A percentile compares a stretch with the other conserved stretches of the same genome.
Evolutionary conservation across 2,888 invertebrate genomes (phyloP).

Genomic region (Pimpla rufipes): DNA sequence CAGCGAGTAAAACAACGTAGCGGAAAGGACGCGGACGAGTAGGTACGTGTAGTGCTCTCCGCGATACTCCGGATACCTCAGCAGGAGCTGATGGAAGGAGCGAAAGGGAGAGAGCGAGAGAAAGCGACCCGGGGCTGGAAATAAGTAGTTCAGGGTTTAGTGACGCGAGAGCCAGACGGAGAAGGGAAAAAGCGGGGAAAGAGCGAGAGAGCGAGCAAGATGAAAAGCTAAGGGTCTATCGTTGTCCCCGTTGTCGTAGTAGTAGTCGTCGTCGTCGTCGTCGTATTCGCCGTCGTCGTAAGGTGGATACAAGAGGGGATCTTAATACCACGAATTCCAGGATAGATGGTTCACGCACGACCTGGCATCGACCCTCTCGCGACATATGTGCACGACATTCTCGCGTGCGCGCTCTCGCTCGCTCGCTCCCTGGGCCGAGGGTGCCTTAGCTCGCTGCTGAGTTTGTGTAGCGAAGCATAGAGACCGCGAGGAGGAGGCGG

Average conservation of each 20-base stretch:
- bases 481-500: slow-evolving; percentile 12
- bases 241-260: slow-evolving; percentile 1
- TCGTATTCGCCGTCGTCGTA: background rate
- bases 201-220: slow-evolving; percentile 18
- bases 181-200: background rate
- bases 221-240: slow-evolving; percentile 48
- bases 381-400: slow-evolving; percentile 72
- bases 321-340: slow-evolving; percentile 74
- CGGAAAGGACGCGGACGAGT: slow-evolving; percentile 49
- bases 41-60: slow-evolving; percentile 20
- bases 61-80: slow-evolving; percentile 1
- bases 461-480: slow-evolving; percentile 50
- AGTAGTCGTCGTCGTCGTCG: slow-evolving; percentile 9
- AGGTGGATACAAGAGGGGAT: slow-evolving; percentile 65
- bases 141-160: slow-evolving; percentile 33
- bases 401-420: slow-evolving; percentile 14
- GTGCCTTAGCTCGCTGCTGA: background rate
- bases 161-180: slow-evolving; percentile 10
- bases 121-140: background rate
- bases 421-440: background rate
- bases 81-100: slow-evolving; percentile 8
- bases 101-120: no score
- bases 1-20: slow-evolving; percentile 43
- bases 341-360: slow-evolving; percentile 78
- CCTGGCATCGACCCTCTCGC: slow-evolving; percentile 72